phyloP scores from a whole-genome alignment of 1,140 invertebrate genomes.

The Panagrolaimus sp. region DNA sequence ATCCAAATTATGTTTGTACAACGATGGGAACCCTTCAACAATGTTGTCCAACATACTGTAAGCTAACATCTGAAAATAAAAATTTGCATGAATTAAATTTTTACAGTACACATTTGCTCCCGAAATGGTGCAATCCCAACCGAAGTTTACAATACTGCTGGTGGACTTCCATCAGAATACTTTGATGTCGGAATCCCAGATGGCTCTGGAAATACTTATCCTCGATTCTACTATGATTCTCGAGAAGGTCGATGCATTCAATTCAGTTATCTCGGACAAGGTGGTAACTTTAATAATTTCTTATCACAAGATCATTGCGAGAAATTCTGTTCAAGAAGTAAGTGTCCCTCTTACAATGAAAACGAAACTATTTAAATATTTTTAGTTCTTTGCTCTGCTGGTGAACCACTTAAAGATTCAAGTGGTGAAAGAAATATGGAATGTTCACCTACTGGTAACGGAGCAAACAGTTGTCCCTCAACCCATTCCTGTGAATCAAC shows the following conservation, averaged over 20 bases:
- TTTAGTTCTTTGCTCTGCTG: slow-evolving; percentile 54
- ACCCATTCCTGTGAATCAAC: slow-evolving; percentile 56
- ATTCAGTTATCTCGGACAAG: slow-evolving; percentile 55
- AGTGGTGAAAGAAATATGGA: slow-evolving; percentile 58
- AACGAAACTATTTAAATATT: too few relatives aligned
- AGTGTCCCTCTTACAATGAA: too few relatives aligned
- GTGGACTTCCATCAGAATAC: slow-evolving; percentile 53
- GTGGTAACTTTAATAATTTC: slow-evolving; percentile 58
- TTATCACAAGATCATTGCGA: slow-evolving; percentile 56
- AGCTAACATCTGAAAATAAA: background rate
- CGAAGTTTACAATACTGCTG: slow-evolving; percentile 57
- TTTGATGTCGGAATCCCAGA: slow-evolving; percentile 57
- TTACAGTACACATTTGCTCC: slow-evolving; percentile 51
- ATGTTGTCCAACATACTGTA: slow-evolving; percentile 55
- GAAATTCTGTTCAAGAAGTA: slow-evolving; percentile 58
- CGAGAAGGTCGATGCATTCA: slow-evolving; percentile 56
- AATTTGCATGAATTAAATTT: background rate
- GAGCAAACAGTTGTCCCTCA: slow-evolving; percentile 51
- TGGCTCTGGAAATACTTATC: slow-evolving; percentile 52
- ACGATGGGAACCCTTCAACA: slow-evolving; percentile 57
- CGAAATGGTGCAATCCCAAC: slow-evolving; percentile 57
- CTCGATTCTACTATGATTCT: slow-evolving; percentile 55
- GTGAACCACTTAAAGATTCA: slow-evolving; percentile 54
- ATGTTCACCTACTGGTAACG: slow-evolving; percentile 55
- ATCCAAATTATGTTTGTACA: slow-evolving; percentile 56